Evolutionary conservation across 2,888 invertebrate genomes (phyloP).

Genomic region (Coenonympha arcania): DNA sequence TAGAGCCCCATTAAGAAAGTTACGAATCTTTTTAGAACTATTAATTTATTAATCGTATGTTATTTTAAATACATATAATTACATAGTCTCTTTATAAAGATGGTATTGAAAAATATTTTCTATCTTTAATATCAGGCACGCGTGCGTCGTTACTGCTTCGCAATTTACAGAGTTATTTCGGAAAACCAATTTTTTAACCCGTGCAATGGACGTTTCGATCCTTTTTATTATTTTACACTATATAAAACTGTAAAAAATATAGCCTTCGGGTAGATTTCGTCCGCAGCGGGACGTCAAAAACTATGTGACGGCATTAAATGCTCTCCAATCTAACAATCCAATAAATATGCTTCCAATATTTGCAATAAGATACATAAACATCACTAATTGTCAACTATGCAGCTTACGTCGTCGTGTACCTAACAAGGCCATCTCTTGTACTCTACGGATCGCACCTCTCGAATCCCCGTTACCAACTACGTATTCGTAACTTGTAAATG

Average conservation of each 20-base stretch:
- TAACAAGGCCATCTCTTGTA: constrained; percentile 68
- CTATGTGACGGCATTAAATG: constrained; percentile 58
- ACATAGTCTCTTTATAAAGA: constrained; percentile 37
- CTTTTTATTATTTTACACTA: constrained; percentile 45
- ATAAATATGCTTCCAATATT: constrained; percentile 47
- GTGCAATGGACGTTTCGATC: constrained; percentile 59
- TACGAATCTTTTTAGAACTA: constrained; percentile 23
- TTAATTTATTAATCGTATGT: constrained; percentile 17
- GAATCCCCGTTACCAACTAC: constrained; percentile 36
- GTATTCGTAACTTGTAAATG: too few species aligned
- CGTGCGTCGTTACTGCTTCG: constrained; percentile 49
- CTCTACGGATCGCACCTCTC: constrained; percentile 42
- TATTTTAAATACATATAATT: constrained; percentile 25
- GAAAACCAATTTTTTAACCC: constrained; percentile 45
- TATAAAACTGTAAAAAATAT: constrained; percentile 71
- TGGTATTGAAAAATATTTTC: constrained; percentile 59
- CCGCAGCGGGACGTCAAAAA: constrained; percentile 48
- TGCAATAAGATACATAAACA: constrained; percentile 43
- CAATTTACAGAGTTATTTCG: constrained; percentile 42
- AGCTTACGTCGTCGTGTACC: constrained; percentile 48
- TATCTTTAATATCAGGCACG: constrained; percentile 64
- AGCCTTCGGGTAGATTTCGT: constrained; percentile 54
- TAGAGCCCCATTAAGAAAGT: constrained; percentile 22
- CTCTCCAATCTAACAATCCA: constrained; percentile 52
- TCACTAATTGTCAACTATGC: constrained; percentile 45